phyloP scores from a whole-genome alignment of 2,797 vertebrate species.

The Syngnathus rostellatus region DNA sequence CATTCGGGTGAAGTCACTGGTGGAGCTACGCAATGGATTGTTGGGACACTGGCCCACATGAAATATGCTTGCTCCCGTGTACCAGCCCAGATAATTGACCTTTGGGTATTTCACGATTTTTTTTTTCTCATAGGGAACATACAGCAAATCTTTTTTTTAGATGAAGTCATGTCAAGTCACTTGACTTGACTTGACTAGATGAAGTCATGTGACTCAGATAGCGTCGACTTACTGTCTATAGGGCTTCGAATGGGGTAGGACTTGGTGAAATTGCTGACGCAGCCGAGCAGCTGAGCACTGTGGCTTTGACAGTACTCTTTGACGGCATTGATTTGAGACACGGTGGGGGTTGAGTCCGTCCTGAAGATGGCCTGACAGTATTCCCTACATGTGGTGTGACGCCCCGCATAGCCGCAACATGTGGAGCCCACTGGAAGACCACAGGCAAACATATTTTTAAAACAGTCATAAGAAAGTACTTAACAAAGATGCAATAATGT shows the following conservation, averaged over 20 bases:
- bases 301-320: conserved; percentile 88
- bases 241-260: conserved; percentile 94
- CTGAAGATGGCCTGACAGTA: conserved; percentile 98
- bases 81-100: no score
- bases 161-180: no score
- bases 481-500: background rate
- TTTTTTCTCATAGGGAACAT: no score
- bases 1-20: no score
- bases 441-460: conserved; percentile 5
- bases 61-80: no score
- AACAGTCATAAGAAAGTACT: background rate
- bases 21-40: no score
- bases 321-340: conserved; percentile 92
- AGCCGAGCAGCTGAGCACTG: conserved; percentile 86
- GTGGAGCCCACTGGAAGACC: conserved; percentile 83
- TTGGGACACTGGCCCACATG: no score
- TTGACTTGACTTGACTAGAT: no score
- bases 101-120: no score
- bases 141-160: no score
- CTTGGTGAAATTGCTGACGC: conserved; percentile 94
- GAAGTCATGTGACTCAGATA: no score
- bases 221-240: conserved; percentile 82
- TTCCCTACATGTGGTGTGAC: conserved; percentile 92
- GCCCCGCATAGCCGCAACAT: conserved; percentile 92
- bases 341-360: conserved; percentile 91